Evolutionary conservation across 2,113 vertebrate species (phyloP), one percentile per base, ranked within the genome.

Genomic region (Neolamprologus sp.): DNA sequence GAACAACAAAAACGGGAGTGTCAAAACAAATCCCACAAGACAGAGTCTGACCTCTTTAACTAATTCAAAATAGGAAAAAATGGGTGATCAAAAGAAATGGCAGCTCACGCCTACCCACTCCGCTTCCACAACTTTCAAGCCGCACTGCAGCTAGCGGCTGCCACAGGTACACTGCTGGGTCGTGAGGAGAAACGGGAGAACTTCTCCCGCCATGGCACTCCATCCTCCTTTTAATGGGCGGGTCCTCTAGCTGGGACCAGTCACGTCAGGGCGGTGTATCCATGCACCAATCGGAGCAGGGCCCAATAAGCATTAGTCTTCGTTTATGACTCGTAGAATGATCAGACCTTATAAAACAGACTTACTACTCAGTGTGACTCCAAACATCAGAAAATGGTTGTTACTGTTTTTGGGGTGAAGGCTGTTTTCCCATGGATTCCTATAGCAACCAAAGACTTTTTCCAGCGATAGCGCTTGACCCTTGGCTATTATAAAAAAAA

Each of bases 391-490:
- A 9, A 42, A 16, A 71, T 40, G 11, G 12, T 40, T 63, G 31
- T 12, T 63, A 35, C 6, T n/a, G 31, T 71, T 71, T 21, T 21
- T 68, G 26, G 63, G 35, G 35, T 23, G 7, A 68, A 1, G n/a
- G 35, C 35, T 37, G n/a, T 37, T 68, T 68, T 4, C 11, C 33
- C 19, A 68, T 37, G 19, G 63, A 68, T 37, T 68, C 35, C 63
- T 40, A 14, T 40, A 40, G 63, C 19, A 40, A 40, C 35, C 35
- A 21, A 37, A 65, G 63, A 21, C 19, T 68, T 68, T 23, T 68
- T 13, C n/a, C 35, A 42, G 19, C 0, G 0, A 14, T 37, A 40
- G 19, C 3, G 0, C 3, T 68, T 68, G 63, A 7, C 63, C 11
- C 10, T 4, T 42, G 35, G 63, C 63, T 9, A 40, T 71, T 13